phyloP scores from a whole-genome alignment of 2,113 vertebrate species.

The Garra rufa region DNA sequence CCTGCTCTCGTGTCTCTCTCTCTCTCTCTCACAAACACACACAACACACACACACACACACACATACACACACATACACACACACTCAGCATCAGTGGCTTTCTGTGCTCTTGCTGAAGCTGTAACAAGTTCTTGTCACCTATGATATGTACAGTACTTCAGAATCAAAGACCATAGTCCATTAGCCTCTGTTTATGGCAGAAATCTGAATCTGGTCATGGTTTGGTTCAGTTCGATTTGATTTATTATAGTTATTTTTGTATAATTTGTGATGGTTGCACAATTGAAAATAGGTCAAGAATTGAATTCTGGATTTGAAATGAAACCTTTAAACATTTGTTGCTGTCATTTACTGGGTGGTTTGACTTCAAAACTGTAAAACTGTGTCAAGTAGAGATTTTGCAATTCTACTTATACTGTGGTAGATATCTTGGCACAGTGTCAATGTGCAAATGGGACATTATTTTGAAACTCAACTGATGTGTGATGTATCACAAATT shows the following conservation, averaged over 20 bases:
- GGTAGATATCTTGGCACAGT: no score
- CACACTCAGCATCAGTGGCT: background rate
- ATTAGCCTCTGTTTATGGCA: background rate
- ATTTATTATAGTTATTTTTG: background rate
- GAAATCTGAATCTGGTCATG: background rate
- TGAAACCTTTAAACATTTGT: background rate
- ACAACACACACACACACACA: background rate
- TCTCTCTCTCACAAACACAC: background rate
- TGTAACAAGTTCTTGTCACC: background rate
- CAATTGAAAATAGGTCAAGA: background rate
- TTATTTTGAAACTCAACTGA: no score
- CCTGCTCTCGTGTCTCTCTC: background rate
- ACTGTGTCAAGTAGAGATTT: no score
- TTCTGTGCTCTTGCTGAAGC: background rate
- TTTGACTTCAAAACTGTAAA: no score
- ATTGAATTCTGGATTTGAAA: background rate
- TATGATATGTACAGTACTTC: background rate
- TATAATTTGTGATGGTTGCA: background rate
- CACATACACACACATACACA: background rate
- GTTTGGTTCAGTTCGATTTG: background rate
- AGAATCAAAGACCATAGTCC: background rate
- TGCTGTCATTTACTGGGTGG: no score
- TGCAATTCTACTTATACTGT: no score
- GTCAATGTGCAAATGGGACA: no score
- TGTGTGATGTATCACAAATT: no score